A percentile compares a stretch with the other conserved stretches of the same genome.
Evolutionary conservation across 2,113 vertebrate species (phyloP).

Genomic region (Scatophagus argus): DNA sequence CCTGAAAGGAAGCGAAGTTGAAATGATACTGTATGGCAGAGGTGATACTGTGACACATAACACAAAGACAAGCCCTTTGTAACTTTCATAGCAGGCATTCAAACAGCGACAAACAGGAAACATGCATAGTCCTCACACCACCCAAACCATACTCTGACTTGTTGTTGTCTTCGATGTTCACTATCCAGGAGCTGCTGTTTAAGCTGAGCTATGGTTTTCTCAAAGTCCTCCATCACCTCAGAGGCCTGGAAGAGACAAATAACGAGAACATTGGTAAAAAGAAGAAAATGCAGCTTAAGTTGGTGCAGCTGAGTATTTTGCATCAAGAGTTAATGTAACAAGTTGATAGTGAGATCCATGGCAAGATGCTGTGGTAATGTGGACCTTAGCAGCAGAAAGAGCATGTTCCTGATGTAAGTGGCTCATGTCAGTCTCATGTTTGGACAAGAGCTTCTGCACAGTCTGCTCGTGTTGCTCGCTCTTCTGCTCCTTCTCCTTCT

Average conservation of each 20-base stretch:
- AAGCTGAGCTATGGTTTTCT: conserved; percentile 80
- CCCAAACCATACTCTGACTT: conserved; percentile 84
- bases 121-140: background rate
- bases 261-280: conserved; percentile 1
- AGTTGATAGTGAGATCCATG: background rate
- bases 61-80: conserved; percentile 1
- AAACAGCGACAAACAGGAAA: background rate
- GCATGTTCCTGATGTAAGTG: conserved; percentile 89
- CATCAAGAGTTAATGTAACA: conserved; percentile 1
- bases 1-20: conserved; percentile 82
- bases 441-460: conserved; percentile 84
- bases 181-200: conserved; percentile 87
- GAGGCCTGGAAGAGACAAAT: conserved; percentile 81
- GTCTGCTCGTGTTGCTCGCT: conserved; percentile 82
- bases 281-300: background rate
- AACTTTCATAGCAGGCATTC: background rate
- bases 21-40: background rate
- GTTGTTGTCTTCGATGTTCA: conserved; percentile 85
- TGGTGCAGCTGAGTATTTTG: background rate
- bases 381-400: conserved; percentile 89
- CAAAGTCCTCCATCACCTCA: conserved; percentile 86
- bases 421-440: conserved; percentile 85
- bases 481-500: conserved; percentile 87
- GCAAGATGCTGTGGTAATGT: background rate
- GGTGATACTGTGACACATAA: conserved; percentile 1